Evolutionary conservation across 2,113 vertebrate genomes (phyloP), one percentile per base, ranked within the genome.

Genomic region (Heptranchias perlo): DNA sequence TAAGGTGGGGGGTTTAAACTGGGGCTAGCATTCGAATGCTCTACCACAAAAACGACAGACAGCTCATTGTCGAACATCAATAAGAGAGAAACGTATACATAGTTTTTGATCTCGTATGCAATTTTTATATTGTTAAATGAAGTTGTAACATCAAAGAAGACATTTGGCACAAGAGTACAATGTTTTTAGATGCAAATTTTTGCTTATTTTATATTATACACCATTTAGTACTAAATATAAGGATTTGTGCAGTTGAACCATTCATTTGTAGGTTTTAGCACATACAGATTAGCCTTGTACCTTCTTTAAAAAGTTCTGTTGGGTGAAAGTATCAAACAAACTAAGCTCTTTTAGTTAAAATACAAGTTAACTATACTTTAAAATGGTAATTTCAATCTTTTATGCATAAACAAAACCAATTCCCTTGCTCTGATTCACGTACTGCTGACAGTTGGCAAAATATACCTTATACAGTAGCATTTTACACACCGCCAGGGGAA

Each of bases 331-430:
- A 39, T 64, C n/a, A 93, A 93, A 93, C 35, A 93, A 93, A 62
- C 39, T 47, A 62, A 93, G n/a, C 14, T 62, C 58, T n/a, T 93
- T 93, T 62, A 39, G 89, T 44, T 61, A 93, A 93, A 93, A 91
- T 52, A 58, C 28, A 91, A 91, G 58, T 58, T 52, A 54, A 0
- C 11, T 54, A 52, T 28, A 54, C 21, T 89, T 91, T 54, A 58
- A 91, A 93, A 39, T 39, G 35, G 16, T 44, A 78, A 78, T 21
- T 82, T 82, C 39, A 44, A 82, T 44, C 39, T 82, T 82, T 5
- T 82, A 21, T 23, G 1, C 39, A 47, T 82, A 14, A 58, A 39
- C 39, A 47, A 82, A 82, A 44, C 39, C 3, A 21, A 21, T 82
- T 82, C 44, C 7, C 3, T 62, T 93, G 6, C 23, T 93, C 58